These are phyloP conservation scores for Oncorhynchus masou DNA, from an alignment of 2,113 vertebrate species.

Conservation along the genomic window DNA sequence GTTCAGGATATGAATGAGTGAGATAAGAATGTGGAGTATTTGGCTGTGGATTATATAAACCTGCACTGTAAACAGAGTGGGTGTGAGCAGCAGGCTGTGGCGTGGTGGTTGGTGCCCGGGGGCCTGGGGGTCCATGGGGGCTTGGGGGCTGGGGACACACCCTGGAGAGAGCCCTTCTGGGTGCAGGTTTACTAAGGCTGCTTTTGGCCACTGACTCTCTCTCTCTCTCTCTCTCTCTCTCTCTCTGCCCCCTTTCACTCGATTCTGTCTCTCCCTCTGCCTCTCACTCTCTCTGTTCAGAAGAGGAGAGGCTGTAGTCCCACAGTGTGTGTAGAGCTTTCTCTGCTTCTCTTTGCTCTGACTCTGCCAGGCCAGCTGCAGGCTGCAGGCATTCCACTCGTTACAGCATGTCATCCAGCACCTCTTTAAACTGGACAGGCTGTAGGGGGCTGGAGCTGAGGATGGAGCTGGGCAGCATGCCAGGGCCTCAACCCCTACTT, in stretches of 20 bases:
- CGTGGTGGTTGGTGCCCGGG: conserved; percentile 4
- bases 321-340: background rate
- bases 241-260: background rate
- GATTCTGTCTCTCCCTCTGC: too few relatives aligned
- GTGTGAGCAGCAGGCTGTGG: conserved; percentile 5
- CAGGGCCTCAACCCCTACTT: conserved; percentile 30
- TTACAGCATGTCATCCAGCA: conserved; percentile 45
- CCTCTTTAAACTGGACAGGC: conserved; percentile 58
- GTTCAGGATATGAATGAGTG: conserved; percentile 32
- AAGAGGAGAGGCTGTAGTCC: too few relatives aligned
- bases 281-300: too few relatives aligned
- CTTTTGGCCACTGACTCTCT: background rate
- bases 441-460: background rate
- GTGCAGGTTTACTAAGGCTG: conserved; percentile 13
- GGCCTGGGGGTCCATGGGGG: background rate
- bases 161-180: background rate
- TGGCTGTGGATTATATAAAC: conserved; percentile 37
- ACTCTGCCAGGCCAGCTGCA: background rate
- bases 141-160: conserved; percentile 14
- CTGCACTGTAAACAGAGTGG: conserved; percentile 54
- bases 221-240: too few relatives aligned
- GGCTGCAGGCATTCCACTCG: conserved; percentile 57
- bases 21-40: conserved; percentile 56
- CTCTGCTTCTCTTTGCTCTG: conserved; percentile 1
- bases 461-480: conserved; percentile 28